A percentile compares a stretch with the other conserved stretches of the same genome.
Evolutionary conservation across 2,888 invertebrate species (phyloP).

Genomic region (Plusia festucae): DNA sequence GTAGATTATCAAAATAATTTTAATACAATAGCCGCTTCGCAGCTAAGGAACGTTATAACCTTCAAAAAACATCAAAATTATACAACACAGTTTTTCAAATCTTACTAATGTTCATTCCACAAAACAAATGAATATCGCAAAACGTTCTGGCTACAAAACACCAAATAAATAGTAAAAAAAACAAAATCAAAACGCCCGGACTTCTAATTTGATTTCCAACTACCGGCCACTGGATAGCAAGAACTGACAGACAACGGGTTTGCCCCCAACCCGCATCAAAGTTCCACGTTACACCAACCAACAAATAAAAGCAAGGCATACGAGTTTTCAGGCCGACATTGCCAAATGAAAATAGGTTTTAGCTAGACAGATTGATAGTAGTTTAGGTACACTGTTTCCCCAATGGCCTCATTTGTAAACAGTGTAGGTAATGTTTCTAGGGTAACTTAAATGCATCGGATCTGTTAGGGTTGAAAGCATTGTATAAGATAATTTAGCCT

Average conservation of each 20-base stretch:
- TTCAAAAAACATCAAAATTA: too few relatives aligned
- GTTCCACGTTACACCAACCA: background rate
- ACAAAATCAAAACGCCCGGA: too few relatives aligned
- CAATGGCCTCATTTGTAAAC: background rate
- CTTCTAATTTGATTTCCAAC: too few relatives aligned
- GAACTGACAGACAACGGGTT: background rate
- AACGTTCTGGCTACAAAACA: too few relatives aligned
- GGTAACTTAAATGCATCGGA: background rate
- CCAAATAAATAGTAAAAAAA: too few relatives aligned
- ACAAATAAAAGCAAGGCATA: background rate
- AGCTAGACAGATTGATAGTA: constrained; percentile 1
- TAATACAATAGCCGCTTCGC: too few relatives aligned
- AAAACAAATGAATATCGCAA: too few relatives aligned
- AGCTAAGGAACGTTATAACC: too few relatives aligned
- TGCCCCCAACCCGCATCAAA: background rate
- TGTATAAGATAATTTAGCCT: background rate
- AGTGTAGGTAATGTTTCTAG: background rate
- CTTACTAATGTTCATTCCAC: too few relatives aligned
- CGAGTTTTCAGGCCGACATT: background rate
- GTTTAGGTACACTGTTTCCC: background rate
- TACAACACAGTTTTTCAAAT: too few relatives aligned
- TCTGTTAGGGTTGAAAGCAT: background rate
- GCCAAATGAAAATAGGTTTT: constrained; percentile 1
- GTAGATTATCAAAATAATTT: too few relatives aligned
- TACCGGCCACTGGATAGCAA: background rate